These are phyloP conservation scores for Sorex fumeus DNA, from an alignment of 2,113 vertebrate species.

Conservation along the genomic window DNA sequence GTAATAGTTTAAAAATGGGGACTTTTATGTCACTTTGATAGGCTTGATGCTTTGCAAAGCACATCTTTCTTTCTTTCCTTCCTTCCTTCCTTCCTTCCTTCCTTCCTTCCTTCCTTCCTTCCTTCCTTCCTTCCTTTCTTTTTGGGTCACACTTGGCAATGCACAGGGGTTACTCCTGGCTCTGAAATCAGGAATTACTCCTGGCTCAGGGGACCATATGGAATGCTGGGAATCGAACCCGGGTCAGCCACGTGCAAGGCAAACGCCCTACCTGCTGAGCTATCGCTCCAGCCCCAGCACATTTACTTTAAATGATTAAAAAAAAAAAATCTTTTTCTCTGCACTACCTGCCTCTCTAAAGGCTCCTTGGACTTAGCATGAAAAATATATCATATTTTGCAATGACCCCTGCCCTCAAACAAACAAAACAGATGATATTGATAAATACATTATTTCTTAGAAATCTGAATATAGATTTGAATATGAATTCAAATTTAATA, in stretches of 20 bases:
- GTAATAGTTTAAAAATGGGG: constrained; percentile 54
- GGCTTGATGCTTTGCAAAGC: constrained; percentile 24
- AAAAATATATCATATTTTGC: constrained; percentile 51
- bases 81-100: too few relatives aligned
- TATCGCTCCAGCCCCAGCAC: background rate
- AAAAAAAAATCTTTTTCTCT: constrained; percentile 39
- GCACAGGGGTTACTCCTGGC: too few relatives aligned
- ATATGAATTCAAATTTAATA: too few relatives aligned
- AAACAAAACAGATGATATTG: constrained; percentile 5
- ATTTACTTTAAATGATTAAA: background rate
- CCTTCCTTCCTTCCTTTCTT: too few relatives aligned
- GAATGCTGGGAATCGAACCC: too few relatives aligned
- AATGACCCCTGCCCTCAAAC: constrained; percentile 11
- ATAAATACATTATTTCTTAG: constrained; percentile 38
- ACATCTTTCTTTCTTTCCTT: too few relatives aligned
- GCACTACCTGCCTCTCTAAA: constrained; percentile 48
- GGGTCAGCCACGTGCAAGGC: too few relatives aligned
- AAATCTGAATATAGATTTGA: constrained; percentile 51
- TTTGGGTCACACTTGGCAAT: too few relatives aligned
- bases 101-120: background rate
- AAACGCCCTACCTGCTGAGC: too few relatives aligned
- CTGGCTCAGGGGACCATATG: too few relatives aligned
- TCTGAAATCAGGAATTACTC: too few relatives aligned
- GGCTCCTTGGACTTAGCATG: constrained; percentile 12
- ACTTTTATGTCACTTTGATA: constrained; percentile 50